These are phyloP conservation scores for Holacanthella duospinosa DNA, from an alignment of 2,888 invertebrate genomes.

Conservation along the genomic window DNA sequence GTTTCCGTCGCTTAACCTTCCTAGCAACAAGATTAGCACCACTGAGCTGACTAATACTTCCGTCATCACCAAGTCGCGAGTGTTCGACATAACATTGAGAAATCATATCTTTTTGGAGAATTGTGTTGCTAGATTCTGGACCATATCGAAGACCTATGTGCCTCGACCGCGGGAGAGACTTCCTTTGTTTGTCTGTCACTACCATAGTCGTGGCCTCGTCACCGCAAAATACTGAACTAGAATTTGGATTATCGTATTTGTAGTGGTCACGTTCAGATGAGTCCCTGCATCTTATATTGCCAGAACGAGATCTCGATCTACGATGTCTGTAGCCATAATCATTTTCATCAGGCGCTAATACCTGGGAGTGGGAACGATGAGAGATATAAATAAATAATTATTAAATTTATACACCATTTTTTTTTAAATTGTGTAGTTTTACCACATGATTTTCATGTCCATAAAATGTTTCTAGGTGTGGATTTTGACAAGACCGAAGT, in stretches of 20 bases:
- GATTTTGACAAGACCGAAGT: not conserved
- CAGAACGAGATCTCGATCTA: not conserved
- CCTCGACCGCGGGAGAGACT: not conserved
- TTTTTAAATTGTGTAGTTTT: not conserved
- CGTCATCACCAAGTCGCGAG: not conserved
- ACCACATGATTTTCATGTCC: not conserved
- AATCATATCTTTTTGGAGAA: not conserved
- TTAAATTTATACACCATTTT: not conserved
- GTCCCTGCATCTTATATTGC: not conserved
- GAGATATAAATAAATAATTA: not conserved
- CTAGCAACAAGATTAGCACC: not conserved
- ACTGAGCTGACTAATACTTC: not conserved
- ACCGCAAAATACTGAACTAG: not conserved
- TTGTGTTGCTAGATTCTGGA: not conserved
- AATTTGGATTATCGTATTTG: not conserved
- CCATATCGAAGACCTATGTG: not conserved
- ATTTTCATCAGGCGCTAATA: not conserved
- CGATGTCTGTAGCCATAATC: not conserved
- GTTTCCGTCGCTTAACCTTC: not conserved
- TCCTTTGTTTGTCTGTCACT: not conserved
- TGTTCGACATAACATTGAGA: not conserved
- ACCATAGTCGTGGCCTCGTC: not conserved
- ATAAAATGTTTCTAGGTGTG: not conserved
- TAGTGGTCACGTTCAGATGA: not conserved
- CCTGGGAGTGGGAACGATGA: not conserved